Percentiles rank a stretch among this genome's conserved stretches.
Conservation (phyloP, 2,888 invertebrate species). For the Mimas tiliae region DNA sequence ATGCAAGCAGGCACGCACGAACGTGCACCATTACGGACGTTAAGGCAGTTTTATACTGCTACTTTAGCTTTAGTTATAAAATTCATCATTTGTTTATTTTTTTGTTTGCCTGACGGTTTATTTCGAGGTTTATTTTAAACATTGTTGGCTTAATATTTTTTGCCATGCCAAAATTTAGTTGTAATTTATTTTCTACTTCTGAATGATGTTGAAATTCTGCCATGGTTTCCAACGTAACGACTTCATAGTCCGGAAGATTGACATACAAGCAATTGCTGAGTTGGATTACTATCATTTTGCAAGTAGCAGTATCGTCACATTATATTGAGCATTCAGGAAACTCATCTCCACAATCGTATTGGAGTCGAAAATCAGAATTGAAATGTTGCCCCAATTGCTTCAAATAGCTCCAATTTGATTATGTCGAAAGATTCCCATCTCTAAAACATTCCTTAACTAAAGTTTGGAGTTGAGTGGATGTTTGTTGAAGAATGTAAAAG, state of each 20-base stretch:
- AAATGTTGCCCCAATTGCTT: not conserved
- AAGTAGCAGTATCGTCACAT: too few relatives aligned
- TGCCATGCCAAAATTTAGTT: too few relatives aligned
- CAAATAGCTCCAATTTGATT: not conserved
- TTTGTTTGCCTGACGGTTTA: not conserved
- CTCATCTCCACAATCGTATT: too few relatives aligned
- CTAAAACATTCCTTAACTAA: not conserved
- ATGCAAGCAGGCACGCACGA: slow-evolving; percentile 5
- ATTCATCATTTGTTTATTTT: not conserved
- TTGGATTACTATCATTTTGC: too few relatives aligned
- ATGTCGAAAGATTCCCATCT: not conserved
- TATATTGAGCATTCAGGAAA: too few relatives aligned
- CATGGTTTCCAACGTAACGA: too few relatives aligned
- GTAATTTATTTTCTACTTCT: too few relatives aligned
- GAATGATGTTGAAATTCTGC: too few relatives aligned
- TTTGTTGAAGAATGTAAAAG: not conserved
- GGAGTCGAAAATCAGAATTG: not conserved
- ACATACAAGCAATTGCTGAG: too few relatives aligned
- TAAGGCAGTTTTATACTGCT: not conserved
- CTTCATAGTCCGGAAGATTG: too few relatives aligned
- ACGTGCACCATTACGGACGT: not conserved
- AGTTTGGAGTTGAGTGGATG: not conserved
- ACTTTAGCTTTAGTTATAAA: not conserved
- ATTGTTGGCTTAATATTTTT: too few relatives aligned
- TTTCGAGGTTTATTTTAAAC: too few relatives aligned